phyloP scores from a whole-genome alignment of 2,797 vertebrate genomes.

The Tarsius wallacei region DNA sequence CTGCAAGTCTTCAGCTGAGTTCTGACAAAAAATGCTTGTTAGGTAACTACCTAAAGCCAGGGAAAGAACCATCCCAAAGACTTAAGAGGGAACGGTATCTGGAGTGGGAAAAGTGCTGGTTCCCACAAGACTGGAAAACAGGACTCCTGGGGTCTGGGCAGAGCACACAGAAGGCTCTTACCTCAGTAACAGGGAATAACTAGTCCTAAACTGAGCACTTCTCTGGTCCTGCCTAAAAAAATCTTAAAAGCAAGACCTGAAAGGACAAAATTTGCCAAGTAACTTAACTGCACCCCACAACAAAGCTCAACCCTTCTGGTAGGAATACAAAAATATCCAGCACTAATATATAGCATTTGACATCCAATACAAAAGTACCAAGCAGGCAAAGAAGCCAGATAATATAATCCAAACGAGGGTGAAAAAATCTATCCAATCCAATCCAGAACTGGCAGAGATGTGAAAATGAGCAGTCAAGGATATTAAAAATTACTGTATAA shows the following conservation, averaged over 20 bases:
- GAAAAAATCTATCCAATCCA: neutral
- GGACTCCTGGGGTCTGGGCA: neutral
- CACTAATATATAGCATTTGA: neutral
- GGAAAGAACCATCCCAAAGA: neutral
- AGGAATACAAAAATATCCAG: constrained; percentile 25
- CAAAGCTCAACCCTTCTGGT: constrained; percentile 24
- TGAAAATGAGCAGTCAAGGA: neutral
- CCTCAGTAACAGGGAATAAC: neutral
- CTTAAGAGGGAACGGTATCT: neutral
- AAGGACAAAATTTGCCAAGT: constrained; percentile 3
- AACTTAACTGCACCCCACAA: neutral
- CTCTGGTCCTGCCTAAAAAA: constrained; percentile 6
- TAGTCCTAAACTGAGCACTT: neutral
- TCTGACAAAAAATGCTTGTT: neutral
- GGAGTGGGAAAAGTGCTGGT: neutral
- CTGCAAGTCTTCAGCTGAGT: neutral
- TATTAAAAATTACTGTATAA: constrained; percentile 16
- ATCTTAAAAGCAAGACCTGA: constrained; percentile 18
- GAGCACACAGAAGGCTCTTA: neutral
- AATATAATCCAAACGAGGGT: neutral
- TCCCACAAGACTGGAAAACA: neutral
- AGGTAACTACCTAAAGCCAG: neutral
- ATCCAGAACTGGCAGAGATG: neutral
- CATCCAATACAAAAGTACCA: constrained; percentile 7
- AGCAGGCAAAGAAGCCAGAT: neutral